Percentiles rank a stretch among this genome's conserved stretches.
phyloP scores from a whole-genome alignment of 2,888 invertebrate genomes.

The Petrophora chlorosata region DNA sequence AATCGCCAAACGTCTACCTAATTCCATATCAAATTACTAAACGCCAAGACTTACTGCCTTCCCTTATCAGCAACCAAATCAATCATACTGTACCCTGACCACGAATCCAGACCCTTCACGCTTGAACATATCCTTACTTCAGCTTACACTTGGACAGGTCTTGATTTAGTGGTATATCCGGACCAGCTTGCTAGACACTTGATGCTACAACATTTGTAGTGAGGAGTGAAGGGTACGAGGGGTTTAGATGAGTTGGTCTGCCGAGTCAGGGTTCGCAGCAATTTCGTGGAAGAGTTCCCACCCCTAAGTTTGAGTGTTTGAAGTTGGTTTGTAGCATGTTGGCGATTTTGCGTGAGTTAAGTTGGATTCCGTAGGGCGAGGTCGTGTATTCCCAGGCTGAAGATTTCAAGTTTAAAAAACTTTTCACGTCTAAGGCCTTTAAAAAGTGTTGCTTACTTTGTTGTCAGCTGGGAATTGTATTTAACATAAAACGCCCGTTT shows the following conservation, averaged over 20 bases:
- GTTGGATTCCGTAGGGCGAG: constrained; percentile 15
- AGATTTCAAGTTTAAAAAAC: no score
- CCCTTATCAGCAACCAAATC: constrained; percentile 46
- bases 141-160: neutral
- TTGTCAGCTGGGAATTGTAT: no score
- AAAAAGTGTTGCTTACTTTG: no score
- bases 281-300: constrained; percentile 53
- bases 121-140: neutral
- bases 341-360: constrained; percentile 11
- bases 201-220: neutral
- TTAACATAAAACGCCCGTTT: no score
- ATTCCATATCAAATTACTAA: constrained; percentile 36
- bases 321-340: constrained; percentile 40
- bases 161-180: neutral
- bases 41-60: constrained; percentile 35
- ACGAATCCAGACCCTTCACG: constrained; percentile 32
- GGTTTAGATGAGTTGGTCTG: constrained; percentile 41
- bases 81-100: constrained; percentile 53
- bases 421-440: no score
- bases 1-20: constrained; percentile 31
- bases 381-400: neutral
- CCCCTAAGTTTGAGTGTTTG: constrained; percentile 46
- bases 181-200: neutral
- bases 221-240: constrained; percentile 2
- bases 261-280: constrained; percentile 50